Percentiles rank a stretch among this genome's conserved stretches.
phyloP scores from a whole-genome alignment of 2,797 vertebrate genomes.

The Thunnus albacares region DNA sequence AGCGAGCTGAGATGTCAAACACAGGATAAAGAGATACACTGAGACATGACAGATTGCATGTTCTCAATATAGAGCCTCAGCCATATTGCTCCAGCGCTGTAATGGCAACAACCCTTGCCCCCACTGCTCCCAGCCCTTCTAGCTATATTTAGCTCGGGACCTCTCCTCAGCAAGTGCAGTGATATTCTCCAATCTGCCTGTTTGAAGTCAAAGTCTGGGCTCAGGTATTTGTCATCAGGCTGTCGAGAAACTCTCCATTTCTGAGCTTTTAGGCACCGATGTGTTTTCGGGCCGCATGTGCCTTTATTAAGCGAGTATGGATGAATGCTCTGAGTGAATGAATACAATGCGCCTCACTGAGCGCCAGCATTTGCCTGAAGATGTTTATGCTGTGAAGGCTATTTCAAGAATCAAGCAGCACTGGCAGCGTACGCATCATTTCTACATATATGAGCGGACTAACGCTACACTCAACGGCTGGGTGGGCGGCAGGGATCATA shows the following conservation, averaged over 20 bases:
- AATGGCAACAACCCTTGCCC: constrained; percentile 66
- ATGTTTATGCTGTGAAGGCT: constrained; percentile 75
- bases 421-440: constrained; percentile 55
- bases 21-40: constrained; percentile 79
- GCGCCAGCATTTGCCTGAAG: constrained; percentile 73
- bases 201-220: constrained; percentile 45
- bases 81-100: constrained; percentile 65
- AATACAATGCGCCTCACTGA: constrained; percentile 71
- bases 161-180: constrained; percentile 59
- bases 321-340: constrained; percentile 66
- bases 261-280: constrained; percentile 33
- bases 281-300: constrained; percentile 34
- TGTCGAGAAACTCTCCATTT: not conserved
- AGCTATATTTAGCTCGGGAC: constrained; percentile 79
- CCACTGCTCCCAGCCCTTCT: constrained; percentile 39
- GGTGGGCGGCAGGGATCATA: constrained; percentile 49
- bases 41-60: constrained; percentile 81
- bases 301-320: constrained; percentile 58
- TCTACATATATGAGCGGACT: constrained; percentile 69
- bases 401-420: constrained; percentile 75
- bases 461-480: constrained; percentile 44
- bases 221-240: constrained; percentile 29
- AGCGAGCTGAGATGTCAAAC: constrained; percentile 78
- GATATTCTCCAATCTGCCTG: constrained; percentile 66
- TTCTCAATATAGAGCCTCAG: constrained; percentile 82